phyloP scores from a whole-genome alignment of 2,797 vertebrate genomes.

The Naso thynnoides region DNA sequence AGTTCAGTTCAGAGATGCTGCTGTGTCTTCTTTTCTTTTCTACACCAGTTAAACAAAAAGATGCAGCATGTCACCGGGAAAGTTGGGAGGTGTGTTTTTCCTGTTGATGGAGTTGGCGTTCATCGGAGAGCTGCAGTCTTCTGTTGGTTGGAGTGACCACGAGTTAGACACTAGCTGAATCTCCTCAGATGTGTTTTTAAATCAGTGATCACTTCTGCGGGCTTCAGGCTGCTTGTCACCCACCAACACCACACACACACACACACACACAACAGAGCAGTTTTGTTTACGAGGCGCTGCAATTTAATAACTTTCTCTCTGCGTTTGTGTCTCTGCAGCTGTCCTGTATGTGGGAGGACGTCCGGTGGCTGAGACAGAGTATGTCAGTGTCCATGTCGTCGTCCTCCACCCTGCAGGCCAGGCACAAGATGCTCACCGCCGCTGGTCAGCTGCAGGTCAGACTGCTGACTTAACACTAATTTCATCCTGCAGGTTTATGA shows the following conservation, averaged over 20 bases:
- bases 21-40: too few species aligned
- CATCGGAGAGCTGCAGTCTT: too few species aligned
- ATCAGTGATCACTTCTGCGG: background rate
- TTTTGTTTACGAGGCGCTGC: constrained; percentile 2
- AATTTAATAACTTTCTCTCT: background rate
- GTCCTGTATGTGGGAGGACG: constrained; percentile 98
- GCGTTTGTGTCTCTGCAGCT: constrained; percentile 80
- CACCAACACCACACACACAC: background rate
- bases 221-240: background rate
- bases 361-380: constrained; percentile 95
- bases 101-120: too few species aligned
- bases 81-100: too few species aligned
- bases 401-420: constrained; percentile 92
- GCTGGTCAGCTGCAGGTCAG: constrained; percentile 95
- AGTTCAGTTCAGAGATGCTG: too few species aligned
- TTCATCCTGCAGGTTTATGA: too few species aligned
- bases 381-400: constrained; percentile 92
- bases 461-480: background rate
- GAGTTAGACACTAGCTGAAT: background rate
- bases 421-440: constrained; percentile 96
- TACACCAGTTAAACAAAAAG: too few species aligned
- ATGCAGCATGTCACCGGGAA: too few species aligned
- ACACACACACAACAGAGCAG: too few species aligned
- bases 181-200: background rate
- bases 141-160: background rate